These are phyloP conservation scores for Fissipunctia ypsillon DNA, from an alignment of 2,888 invertebrate genomes.

Conservation along the genomic window DNA sequence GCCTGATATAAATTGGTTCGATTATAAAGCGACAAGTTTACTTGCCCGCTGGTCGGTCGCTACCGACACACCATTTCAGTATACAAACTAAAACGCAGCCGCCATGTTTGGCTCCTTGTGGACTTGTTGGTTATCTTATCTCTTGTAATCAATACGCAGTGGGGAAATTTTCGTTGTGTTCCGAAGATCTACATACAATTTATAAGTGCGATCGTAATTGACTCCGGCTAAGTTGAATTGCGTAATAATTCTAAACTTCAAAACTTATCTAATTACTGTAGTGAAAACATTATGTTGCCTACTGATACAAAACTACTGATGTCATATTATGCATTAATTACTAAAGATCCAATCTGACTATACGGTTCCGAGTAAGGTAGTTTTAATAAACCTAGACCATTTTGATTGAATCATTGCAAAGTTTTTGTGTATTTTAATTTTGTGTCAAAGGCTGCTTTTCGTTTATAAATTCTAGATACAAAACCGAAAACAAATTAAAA, in stretches of 20 bases:
- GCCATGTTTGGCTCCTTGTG: constrained; percentile 69
- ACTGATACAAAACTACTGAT: neutral
- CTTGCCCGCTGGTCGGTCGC: constrained; percentile 69
- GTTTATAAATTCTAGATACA: neutral
- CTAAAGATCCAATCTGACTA: neutral
- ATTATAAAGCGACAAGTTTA: constrained; percentile 81
- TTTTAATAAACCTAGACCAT: neutral
- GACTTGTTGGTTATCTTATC: constrained; percentile 73
- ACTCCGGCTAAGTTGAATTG: neutral
- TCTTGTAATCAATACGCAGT: constrained; percentile 68
- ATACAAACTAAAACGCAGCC: constrained; percentile 68
- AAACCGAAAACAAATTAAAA: constrained; percentile 41
- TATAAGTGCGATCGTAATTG: constrained; percentile 15
- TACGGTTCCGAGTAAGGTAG: neutral
- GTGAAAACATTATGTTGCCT: neutral
- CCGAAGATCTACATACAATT: constrained; percentile 39
- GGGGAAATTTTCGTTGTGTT: constrained; percentile 65
- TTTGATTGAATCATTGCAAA: neutral
- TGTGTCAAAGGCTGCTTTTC: neutral
- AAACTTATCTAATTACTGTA: neutral
- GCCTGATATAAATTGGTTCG: constrained; percentile 78
- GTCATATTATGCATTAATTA: neutral
- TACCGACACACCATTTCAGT: constrained; percentile 71
- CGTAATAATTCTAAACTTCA: constrained; percentile 2
- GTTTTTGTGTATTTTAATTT: neutral